These are phyloP conservation scores for Sprattus sprattus DNA, from an alignment of 2,113 vertebrate genomes.

Conservation along the genomic window DNA sequence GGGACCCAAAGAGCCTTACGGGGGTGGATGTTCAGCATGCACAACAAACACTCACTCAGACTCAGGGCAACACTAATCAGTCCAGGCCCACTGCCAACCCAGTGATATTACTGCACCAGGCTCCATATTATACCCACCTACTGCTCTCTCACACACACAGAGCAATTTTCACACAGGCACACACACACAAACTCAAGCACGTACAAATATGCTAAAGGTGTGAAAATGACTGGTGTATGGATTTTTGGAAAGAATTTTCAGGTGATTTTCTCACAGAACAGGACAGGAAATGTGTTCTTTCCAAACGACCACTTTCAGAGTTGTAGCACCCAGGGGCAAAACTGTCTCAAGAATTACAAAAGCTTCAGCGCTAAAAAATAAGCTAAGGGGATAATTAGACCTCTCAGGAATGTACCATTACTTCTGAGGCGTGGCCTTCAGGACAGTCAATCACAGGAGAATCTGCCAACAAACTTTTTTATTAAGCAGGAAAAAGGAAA, in stretches of 20 bases:
- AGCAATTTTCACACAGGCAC: background rate
- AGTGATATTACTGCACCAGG: conserved; percentile 55
- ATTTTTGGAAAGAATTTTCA: background rate
- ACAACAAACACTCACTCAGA: conserved; percentile 63
- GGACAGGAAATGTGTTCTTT: background rate
- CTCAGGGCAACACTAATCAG: conserved; percentile 66
- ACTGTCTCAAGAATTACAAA: background rate
- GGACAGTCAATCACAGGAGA: background rate
- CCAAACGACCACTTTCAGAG: background rate
- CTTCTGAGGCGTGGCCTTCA: conserved; percentile 1
- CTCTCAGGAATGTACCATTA: conserved; percentile 3
- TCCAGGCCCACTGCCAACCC: conserved; percentile 58
- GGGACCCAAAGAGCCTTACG: conserved; percentile 61
- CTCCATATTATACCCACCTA: conserved; percentile 32
- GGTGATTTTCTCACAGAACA: background rate
- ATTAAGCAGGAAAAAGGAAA: too few relatives aligned
- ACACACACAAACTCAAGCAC: conserved; percentile 8
- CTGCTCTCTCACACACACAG: conserved; percentile 7
- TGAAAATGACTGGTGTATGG: background rate
- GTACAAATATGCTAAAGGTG: background rate
- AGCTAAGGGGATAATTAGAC: background rate
- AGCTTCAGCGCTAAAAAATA: background rate
- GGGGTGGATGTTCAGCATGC: conserved; percentile 56
- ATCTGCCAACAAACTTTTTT: background rate
- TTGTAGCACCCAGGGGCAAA: background rate